These are phyloP conservation scores for Argopecten irradians DNA, from an alignment of 1,140 invertebrate genomes.

Conservation along the genomic window DNA sequence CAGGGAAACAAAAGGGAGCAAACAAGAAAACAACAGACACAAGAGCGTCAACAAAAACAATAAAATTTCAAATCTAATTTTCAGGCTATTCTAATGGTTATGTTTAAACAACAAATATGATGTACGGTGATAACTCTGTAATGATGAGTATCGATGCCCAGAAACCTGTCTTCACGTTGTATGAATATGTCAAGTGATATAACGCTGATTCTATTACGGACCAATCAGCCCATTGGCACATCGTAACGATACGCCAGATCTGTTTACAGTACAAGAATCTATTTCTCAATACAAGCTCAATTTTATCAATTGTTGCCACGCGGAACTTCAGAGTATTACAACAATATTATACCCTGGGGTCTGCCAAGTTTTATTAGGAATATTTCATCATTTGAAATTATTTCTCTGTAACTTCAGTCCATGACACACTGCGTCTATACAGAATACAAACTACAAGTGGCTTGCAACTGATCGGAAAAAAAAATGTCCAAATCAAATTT, in stretches of 20 bases:
- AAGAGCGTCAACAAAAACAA: too few species aligned
- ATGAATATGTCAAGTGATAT: neutral
- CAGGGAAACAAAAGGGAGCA: too few species aligned
- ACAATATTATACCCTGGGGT: neutral
- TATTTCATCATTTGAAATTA: neutral
- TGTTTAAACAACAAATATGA: neutral
- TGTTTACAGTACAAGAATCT: constrained; percentile 23
- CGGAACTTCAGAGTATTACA: neutral
- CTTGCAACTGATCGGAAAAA: neutral
- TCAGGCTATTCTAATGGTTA: too few species aligned
- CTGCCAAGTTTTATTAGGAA: neutral
- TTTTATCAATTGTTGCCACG: neutral
- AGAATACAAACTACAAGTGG: neutral
- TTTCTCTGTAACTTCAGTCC: neutral
- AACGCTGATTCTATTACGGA: neutral
- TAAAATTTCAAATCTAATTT: too few species aligned
- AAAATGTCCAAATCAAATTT: neutral
- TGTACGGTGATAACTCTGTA: neutral
- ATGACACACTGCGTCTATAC: neutral
- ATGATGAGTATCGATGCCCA: neutral
- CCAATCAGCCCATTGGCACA: neutral
- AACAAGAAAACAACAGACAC: too few species aligned
- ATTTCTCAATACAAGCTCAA: neutral
- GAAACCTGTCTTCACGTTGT: neutral
- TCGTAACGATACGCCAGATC: neutral